These are phyloP conservation scores for Andrena chrysosceles DNA, from an alignment of 2,888 invertebrate species.

Conservation along the genomic window DNA sequence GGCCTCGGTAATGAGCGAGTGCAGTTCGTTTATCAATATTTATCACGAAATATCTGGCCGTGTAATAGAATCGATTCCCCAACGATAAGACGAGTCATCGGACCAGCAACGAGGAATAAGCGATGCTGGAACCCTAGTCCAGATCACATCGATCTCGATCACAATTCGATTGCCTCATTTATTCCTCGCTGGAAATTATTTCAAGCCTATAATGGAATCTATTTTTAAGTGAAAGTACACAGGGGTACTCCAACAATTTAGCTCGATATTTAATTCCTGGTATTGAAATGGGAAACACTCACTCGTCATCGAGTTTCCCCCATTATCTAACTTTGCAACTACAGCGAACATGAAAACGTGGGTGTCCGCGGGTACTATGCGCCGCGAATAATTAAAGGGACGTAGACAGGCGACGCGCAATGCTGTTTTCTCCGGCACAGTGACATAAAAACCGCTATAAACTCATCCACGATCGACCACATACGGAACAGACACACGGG, in stretches of 20 bases:
- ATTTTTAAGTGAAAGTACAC: too few species aligned
- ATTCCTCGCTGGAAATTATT: background rate
- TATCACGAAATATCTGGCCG: conserved; percentile 47
- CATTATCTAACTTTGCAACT: background rate
- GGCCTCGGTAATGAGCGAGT: conserved; percentile 44
- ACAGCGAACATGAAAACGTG: background rate
- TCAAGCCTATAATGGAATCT: too few species aligned
- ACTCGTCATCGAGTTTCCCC: background rate
- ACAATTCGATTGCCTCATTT: background rate
- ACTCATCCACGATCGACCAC: conserved; percentile 26
- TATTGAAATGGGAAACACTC: background rate
- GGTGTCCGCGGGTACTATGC: background rate
- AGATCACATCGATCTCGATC: background rate
- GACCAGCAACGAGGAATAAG: background rate
- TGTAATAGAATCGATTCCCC: conserved; percentile 40
- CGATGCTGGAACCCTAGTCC: conserved; percentile 1
- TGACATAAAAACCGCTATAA: conserved; percentile 40
- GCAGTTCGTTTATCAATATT: conserved; percentile 51
- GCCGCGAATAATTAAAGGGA: conserved; percentile 15
- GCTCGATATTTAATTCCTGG: background rate
- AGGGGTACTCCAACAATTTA: background rate
- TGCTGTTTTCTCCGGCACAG: conserved; percentile 1
- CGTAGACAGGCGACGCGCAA: conserved; percentile 1
- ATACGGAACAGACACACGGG: background rate
- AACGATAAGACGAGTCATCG: conserved; percentile 1